These are phyloP conservation scores for Carcharodon carcharias DNA, from an alignment of 2,797 vertebrate genomes.

Conservation along the genomic window DNA sequence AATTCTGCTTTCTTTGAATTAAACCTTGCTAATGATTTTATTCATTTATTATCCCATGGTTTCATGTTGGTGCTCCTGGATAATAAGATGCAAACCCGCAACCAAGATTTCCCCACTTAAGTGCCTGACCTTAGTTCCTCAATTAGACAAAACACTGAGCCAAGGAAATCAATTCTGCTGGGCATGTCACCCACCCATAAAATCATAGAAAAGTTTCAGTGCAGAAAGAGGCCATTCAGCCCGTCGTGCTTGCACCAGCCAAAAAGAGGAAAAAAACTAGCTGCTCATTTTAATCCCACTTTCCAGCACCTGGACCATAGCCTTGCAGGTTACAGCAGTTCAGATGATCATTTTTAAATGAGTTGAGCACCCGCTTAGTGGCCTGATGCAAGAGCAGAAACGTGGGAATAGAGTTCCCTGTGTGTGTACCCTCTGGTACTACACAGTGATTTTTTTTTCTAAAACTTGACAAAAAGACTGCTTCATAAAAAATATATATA, in stretches of 20 bases:
- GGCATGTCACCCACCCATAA: not conserved
- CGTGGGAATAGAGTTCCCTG: not conserved
- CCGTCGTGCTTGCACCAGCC: too few relatives aligned
- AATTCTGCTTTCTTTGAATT: not conserved
- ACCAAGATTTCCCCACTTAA: not conserved
- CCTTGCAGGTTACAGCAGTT: too few relatives aligned
- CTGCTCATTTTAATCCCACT: too few relatives aligned
- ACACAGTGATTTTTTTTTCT: not conserved
- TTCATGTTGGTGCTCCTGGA: not conserved
- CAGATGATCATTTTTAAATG: too few relatives aligned
- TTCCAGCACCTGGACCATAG: too few relatives aligned
- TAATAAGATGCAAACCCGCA: not conserved
- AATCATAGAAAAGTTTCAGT: too few relatives aligned
- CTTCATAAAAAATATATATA: constrained; percentile 27
- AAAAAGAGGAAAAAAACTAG: too few relatives aligned
- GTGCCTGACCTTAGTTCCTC: not conserved
- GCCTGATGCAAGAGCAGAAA: not conserved
- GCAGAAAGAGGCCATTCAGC: too few relatives aligned
- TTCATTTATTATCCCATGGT: not conserved
- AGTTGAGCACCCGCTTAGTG: too few relatives aligned
- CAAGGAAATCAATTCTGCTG: not conserved
- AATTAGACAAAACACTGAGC: not conserved
- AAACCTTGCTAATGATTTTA: not conserved
- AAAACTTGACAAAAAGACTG: not conserved
- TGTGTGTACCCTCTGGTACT: not conserved